phyloP scores from a whole-genome alignment of 2,797 vertebrate genomes.

The Prionace glauca region DNA sequence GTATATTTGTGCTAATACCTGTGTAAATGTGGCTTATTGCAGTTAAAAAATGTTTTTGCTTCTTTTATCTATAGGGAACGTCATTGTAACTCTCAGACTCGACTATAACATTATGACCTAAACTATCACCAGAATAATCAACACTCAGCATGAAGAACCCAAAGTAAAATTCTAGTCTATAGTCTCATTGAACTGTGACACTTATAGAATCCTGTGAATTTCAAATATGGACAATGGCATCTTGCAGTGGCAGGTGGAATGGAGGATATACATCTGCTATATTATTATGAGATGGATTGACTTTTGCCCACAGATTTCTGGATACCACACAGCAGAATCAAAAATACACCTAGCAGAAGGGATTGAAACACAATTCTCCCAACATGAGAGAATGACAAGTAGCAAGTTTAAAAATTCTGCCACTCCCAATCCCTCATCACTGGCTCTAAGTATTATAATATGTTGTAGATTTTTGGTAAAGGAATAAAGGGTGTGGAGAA shows the following conservation, averaged over 20 bases:
- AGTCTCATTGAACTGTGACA: neutral
- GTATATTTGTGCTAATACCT: neutral
- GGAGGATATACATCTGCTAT: neutral
- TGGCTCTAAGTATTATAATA: neutral
- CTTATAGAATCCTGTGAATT: neutral
- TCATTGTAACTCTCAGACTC: neutral
- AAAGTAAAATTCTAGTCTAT: neutral
- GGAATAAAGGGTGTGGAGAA: neutral
- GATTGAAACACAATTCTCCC: neutral
- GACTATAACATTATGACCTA: neutral
- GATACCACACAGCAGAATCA: neutral
- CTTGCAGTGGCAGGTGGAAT: neutral
- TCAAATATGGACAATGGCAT: neutral
- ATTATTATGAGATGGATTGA: neutral
- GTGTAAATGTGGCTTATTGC: neutral
- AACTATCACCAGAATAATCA: neutral
- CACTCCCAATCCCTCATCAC: neutral
- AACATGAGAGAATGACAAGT: neutral
- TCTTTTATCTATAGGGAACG: neutral
- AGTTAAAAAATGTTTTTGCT: neutral
- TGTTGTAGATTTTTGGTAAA: neutral
- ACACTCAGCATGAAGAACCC: neutral
- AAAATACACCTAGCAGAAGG: neutral
- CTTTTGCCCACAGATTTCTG: neutral
- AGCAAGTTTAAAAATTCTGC: neutral